A percentile compares a stretch with the other conserved stretches of the same genome.
phyloP scores from a whole-genome alignment of 2,888 invertebrate species.

The Morinoia aosen region DNA sequence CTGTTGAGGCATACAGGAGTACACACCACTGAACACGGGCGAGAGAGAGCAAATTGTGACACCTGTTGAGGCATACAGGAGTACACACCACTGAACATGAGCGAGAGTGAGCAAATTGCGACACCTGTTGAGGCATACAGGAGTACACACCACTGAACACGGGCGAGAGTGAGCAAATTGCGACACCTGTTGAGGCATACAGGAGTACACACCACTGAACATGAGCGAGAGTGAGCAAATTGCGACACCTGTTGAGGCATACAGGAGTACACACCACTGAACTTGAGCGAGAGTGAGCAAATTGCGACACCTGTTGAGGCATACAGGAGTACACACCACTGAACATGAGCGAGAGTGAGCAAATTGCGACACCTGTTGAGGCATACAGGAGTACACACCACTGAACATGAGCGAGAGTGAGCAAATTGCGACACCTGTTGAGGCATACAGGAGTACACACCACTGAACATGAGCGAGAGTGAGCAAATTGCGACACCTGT shows the following conservation, averaged over 20 bases:
- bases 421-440: conserved; percentile 77
- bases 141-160: conserved; percentile 76
- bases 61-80: neutral
- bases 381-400: conserved; percentile 72
- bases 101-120: conserved; percentile 86
- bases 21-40: conserved; percentile 78
- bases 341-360: conserved; percentile 81
- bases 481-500: conserved; percentile 79
- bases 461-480: conserved; percentile 81
- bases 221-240: conserved; percentile 83
- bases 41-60: conserved; percentile 83
- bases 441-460: conserved; percentile 70
- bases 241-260: conserved; percentile 73
- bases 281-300: conserved; percentile 82
- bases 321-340: conserved; percentile 73
- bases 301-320: conserved; percentile 75
- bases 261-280: conserved; percentile 74
- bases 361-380: conserved; percentile 77
- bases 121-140: neutral
- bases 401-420: conserved; percentile 81
- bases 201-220: conserved; percentile 75
- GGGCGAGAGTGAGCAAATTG: conserved; percentile 83
- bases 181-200: conserved; percentile 72
- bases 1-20: neutral
- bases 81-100: conserved; percentile 77